phyloP scores from a whole-genome alignment of 2,888 invertebrate genomes.

The Diarsia rubi region DNA sequence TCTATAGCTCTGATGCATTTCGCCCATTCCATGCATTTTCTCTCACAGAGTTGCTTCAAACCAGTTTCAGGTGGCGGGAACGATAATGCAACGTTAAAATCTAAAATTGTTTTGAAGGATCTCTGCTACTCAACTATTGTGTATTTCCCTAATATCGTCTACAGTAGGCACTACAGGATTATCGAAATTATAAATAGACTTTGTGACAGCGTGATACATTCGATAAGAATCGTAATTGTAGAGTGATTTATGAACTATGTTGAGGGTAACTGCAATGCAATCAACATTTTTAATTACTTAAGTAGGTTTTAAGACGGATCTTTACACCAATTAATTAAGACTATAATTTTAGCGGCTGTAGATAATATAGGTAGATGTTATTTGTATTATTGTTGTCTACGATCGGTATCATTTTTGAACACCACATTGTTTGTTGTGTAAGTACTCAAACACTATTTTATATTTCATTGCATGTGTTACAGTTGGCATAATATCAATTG shows the following conservation, averaged over 20 bases:
- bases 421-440: constrained; percentile 42
- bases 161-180: constrained; percentile 52
- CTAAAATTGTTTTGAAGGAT: constrained; percentile 9
- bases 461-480: constrained; percentile 32
- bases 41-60: constrained; percentile 23
- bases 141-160: constrained; percentile 25
- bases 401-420: constrained; percentile 60
- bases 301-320: constrained; percentile 85
- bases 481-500: background rate
- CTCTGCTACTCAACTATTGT: constrained; percentile 22
- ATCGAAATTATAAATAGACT: constrained; percentile 58
- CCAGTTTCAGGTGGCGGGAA: background rate
- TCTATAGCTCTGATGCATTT: constrained; percentile 29
- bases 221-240: constrained; percentile 71
- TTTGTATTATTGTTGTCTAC: constrained; percentile 82
- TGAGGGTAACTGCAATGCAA: constrained; percentile 68
- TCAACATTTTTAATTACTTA: constrained; percentile 75
- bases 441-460: background rate
- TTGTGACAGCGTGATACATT: constrained; percentile 74
- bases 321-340: constrained; percentile 91
- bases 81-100: background rate
- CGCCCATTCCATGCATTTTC: constrained; percentile 19
- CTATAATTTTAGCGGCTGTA: constrained; percentile 83
- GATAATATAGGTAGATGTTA: constrained; percentile 84
- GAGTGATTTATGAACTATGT: constrained; percentile 67